Evolutionary conservation across 2,113 vertebrate species (phyloP).

Genomic region (Neoarius graeffei): DNA sequence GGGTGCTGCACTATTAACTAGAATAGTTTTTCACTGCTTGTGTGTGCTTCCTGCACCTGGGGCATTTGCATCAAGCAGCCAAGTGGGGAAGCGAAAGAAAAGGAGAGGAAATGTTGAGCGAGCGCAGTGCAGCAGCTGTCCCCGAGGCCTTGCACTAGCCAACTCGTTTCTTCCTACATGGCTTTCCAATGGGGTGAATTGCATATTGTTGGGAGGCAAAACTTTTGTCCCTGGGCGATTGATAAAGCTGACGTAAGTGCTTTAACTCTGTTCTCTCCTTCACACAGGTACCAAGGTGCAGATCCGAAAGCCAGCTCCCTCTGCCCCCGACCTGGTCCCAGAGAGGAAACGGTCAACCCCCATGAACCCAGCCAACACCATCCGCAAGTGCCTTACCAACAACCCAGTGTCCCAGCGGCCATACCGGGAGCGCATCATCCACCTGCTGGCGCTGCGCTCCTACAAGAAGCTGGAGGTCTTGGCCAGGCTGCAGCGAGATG

Average conservation of each 20-base stretch:
- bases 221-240: too few relatives aligned
- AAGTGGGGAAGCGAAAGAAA: slow-evolving; percentile 64
- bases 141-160: slow-evolving; percentile 13
- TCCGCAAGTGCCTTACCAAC: slow-evolving; percentile 77
- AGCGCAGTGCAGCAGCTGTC: slow-evolving; percentile 58
- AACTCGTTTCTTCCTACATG: not conserved
- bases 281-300: slow-evolving; percentile 80
- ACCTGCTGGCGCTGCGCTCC: slow-evolving; percentile 83
- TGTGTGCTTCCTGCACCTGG: slow-evolving; percentile 41
- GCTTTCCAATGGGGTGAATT: not conserved
- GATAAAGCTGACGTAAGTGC: not conserved
- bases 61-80: slow-evolving; percentile 63
- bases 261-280: not conserved
- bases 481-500: slow-evolving; percentile 84
- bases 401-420: slow-evolving; percentile 79
- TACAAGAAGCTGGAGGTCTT: slow-evolving; percentile 94
- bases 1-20: slow-evolving; percentile 28
- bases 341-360: slow-evolving; percentile 85
- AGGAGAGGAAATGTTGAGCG: slow-evolving; percentile 44
- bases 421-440: slow-evolving; percentile 85
- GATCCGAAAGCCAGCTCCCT: slow-evolving; percentile 79
- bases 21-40: slow-evolving; percentile 33
- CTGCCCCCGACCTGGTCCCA: slow-evolving; percentile 75
- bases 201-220: not conserved
- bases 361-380: slow-evolving; percentile 82